Percentiles rank a stretch among this genome's conserved stretches.
Evolutionary conservation across 2,797 vertebrate genomes (phyloP).

Genomic region (Podargus strigoides): DNA sequence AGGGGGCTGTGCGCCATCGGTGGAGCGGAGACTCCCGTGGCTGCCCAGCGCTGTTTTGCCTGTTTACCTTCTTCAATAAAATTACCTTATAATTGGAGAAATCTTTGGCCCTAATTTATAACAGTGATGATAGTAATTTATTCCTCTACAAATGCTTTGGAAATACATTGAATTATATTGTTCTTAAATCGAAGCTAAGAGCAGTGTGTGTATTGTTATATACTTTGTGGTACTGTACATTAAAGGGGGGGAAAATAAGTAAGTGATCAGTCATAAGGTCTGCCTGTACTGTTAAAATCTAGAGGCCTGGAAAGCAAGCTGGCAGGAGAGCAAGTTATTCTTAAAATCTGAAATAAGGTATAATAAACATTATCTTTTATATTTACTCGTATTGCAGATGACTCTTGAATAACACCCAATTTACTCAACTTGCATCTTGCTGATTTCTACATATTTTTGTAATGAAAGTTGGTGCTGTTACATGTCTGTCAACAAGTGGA

Average conservation of each 20-base stretch:
- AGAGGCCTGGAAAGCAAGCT: not conserved
- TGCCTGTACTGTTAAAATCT: not conserved
- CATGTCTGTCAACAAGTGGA: not conserved
- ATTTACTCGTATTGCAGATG: not conserved
- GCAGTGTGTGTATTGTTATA: not conserved
- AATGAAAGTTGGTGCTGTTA: not conserved
- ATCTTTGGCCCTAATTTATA: too few relatives aligned
- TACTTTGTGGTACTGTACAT: not conserved
- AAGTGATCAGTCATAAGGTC: not conserved
- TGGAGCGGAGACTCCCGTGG: too few relatives aligned
- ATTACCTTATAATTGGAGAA: too few relatives aligned
- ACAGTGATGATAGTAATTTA: not conserved
- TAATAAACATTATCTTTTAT: not conserved
- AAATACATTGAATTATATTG: not conserved
- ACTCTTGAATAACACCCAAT: not conserved
- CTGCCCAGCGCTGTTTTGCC: too few relatives aligned
- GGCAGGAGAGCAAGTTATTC: not conserved
- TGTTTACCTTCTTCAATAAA: too few relatives aligned
- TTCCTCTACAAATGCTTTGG: not conserved
- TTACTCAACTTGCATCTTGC: not conserved
- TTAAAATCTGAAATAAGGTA: not conserved
- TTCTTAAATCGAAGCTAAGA: not conserved
- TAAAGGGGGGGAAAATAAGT: not conserved
- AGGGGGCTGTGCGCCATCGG: too few relatives aligned
- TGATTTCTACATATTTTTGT: not conserved